Conservation (phyloP, 2,888 invertebrate species). For the Parasteatoda lunata region DNA sequence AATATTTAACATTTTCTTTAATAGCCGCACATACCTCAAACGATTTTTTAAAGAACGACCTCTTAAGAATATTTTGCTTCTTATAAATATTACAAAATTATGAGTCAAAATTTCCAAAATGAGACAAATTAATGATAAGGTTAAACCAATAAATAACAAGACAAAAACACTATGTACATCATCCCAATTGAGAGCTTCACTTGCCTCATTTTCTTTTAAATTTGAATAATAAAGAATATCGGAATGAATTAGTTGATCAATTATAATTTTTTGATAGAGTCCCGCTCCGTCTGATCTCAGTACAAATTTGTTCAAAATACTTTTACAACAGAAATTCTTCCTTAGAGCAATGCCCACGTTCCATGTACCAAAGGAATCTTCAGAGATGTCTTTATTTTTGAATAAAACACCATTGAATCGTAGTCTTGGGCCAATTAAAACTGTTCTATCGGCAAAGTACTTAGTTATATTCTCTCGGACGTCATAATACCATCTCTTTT, state of each 20-base stretch:
- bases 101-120: neutral
- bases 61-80: too few species aligned
- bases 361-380: neutral
- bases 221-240: neutral
- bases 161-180: neutral
- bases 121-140: neutral
- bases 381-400: neutral
- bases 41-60: too few species aligned
- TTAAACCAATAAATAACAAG: neutral
- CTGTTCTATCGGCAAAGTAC: neutral
- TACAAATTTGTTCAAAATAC: neutral
- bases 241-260: neutral
- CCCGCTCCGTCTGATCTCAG: neutral
- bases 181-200: neutral
- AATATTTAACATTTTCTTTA: too few species aligned
- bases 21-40: too few species aligned
- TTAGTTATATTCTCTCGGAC: neutral
- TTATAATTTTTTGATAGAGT: neutral
- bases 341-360: slow-evolving; percentile 8
- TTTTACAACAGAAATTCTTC: slow-evolving; percentile 21
- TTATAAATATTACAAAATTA: neutral
- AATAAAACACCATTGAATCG: neutral
- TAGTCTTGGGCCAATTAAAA: neutral
- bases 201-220: neutral
- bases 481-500: neutral